Base-by-base conservation (phyloP, 2,113 vertebrate species). In the Halcyon senegalensis region DNA sequence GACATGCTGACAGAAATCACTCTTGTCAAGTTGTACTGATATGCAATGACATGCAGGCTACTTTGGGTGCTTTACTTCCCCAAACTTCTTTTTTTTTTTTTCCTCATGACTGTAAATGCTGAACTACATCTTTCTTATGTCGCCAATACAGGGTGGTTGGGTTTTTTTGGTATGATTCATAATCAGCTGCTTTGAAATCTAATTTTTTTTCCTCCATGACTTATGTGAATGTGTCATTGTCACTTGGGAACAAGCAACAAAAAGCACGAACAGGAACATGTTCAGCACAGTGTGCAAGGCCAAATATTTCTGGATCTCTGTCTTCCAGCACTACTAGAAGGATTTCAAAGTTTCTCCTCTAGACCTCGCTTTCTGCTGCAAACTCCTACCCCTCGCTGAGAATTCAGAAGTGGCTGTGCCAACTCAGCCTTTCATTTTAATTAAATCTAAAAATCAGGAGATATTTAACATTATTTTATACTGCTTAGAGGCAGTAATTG, bases 201-300 rank as follows among this genome's bases (percentile, higher is more conserved):
- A n/a, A 37, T 59, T 62, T 89, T 92, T 88, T 88, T 27, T 31
- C 85, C 28, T 58, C 62, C 19, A 76, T 79, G 86, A 88, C 84
- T 89, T 87, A 87, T 92, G 89, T 93, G 89, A 97, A 93, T 96
- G 88, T 95, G 94, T 96, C 92, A 96, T 84, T 96, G 92, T 96
- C 96, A 93, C 75, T 95, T 94, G 92, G 93, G 93, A 94, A 94
- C 94, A 95, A 93, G 70, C 62, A 95, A 92, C 92, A 96, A 91
- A 96, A 96, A 94, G 41, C 70, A 93, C 1, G 46, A 96, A 89
- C 74, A 63, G 58, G 46, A 95, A 58, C 73, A 91, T 70, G 63
- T 77, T 95, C 81, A 91, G 33, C 68, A 58, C 77, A 85, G 67
- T 10, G 25, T 95, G 82, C 78, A 76, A 95, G 67, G 94, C 92